phyloP scores from a whole-genome alignment of 2,113 vertebrate genomes.

The Microcebus murinus region DNA sequence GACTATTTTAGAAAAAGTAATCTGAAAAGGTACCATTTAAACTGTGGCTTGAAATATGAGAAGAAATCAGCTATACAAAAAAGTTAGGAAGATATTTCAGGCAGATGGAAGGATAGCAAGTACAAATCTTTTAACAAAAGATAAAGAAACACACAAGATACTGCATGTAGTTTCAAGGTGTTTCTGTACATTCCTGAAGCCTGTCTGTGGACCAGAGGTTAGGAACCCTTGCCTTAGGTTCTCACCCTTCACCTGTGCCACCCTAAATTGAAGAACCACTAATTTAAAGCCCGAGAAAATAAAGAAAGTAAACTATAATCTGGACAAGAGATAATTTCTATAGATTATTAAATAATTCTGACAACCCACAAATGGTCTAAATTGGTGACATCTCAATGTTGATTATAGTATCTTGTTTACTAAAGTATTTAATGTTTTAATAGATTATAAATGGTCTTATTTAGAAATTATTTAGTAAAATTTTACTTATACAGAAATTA shows the following conservation, averaged over 20 bases:
- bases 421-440: conserved; percentile 17
- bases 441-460: neutral
- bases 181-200: neutral
- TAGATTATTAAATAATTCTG: neutral
- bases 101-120: neutral
- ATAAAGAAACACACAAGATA: neutral
- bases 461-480: neutral
- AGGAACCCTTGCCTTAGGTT: no score
- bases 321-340: neutral
- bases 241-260: neutral
- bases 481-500: conserved; percentile 6
- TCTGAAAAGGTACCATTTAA: neutral
- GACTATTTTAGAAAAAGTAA: neutral
- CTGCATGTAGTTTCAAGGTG: neutral
- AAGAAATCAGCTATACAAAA: neutral
- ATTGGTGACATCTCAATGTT: neutral
- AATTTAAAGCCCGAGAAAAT: neutral
- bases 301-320: neutral
- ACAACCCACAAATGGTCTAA: neutral
- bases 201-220: rapidly evolving
- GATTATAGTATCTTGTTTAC: neutral
- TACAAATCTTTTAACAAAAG: neutral
- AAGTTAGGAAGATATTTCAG: neutral
- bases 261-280: neutral
- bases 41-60: neutral